phyloP scores from a whole-genome alignment of 2,888 invertebrate species.

The Vanessa cardui region DNA sequence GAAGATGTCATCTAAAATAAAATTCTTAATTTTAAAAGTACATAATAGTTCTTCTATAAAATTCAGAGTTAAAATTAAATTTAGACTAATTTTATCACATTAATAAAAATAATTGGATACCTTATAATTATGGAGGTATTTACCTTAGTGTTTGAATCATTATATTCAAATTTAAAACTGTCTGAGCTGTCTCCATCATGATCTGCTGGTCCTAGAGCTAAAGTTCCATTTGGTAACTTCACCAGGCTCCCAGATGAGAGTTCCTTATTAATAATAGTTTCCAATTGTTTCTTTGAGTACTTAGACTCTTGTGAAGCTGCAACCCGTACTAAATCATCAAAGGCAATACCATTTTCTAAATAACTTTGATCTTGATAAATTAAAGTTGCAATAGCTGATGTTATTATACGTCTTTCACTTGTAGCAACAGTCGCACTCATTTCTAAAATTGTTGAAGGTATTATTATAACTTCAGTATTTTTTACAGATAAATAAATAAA shows the following conservation, averaged over 20 bases:
- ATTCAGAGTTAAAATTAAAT: neutral
- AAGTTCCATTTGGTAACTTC: slow-evolving; percentile 86
- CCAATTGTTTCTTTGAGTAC: slow-evolving; percentile 84
- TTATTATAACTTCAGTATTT: neutral
- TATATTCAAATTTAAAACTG: slow-evolving; percentile 75
- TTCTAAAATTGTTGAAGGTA: slow-evolving; percentile 53
- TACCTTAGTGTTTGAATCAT: slow-evolving; percentile 75
- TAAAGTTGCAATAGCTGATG: slow-evolving; percentile 87
- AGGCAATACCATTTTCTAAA: slow-evolving; percentile 87
- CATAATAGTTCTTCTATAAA: neutral
- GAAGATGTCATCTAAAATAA: slow-evolving; percentile 75
- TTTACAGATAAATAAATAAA: neutral
- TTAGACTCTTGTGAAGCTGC: slow-evolving; percentile 85
- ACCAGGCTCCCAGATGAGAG: slow-evolving; percentile 86
- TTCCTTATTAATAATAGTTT: slow-evolving; percentile 87
- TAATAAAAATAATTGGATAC: no score
- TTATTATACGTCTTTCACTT: slow-evolving; percentile 82
- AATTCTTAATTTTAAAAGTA: neutral
- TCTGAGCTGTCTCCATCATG: slow-evolving; percentile 82
- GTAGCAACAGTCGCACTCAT: slow-evolving; percentile 72
- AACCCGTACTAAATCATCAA: slow-evolving; percentile 85
- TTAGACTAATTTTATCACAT: no score
- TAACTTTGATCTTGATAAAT: slow-evolving; percentile 88
- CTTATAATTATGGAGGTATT: slow-evolving; percentile 7
- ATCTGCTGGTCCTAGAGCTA: slow-evolving; percentile 85